Evolutionary conservation across 2,888 invertebrate species (phyloP), one percentile per base, ranked within the genome.

Genomic region (Catonia carolina): DNA sequence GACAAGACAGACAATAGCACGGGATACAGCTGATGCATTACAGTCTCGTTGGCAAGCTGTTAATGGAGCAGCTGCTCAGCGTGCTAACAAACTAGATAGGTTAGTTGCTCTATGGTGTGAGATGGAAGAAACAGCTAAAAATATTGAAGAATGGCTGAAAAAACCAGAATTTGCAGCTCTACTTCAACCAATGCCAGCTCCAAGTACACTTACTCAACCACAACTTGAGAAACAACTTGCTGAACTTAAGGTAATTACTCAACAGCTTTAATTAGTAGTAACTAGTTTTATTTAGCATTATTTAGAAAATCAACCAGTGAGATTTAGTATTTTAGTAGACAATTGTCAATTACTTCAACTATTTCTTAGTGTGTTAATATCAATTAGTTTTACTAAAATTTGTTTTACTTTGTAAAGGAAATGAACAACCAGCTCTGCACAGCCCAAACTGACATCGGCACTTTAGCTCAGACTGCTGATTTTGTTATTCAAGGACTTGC

Each of bases 361-460:
- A n/a, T n/a, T n/a, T n/a, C n/a, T n/a, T n/a, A n/a, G n/a, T n/a
- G n/a, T n/a, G n/a, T n/a, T n/a, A n/a, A n/a, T n/a, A n/a, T n/a
- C n/a, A n/a, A n/a, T n/a, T n/a, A n/a, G n/a, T n/a, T n/a, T n/a
- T n/a, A n/a, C n/a, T n/a, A n/a, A n/a, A n/a, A n/a, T n/a, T n/a
- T n/a, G n/a, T n/a, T n/a, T n/a, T n/a, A 6, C 27, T 27, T 8
- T 49, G 58, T 59, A 1, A 47, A 68, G 68, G 60, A 53, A 14
- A 58, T 77, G 42, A 88, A 87, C 62, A 89, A 89, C 67, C 89
- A 91, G 69, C 84, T 94, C 62, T 85, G 87, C 0, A 86, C 88
- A 68, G 89, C 91, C 66, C 89, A 90, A 72, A 86, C 88, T 0
- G 88, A 89, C 70, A 74, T 92, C 42, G 86, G 90, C 37, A 79